phyloP scores from a whole-genome alignment of 2,113 vertebrate genomes.

The Scophthalmus maximus region DNA sequence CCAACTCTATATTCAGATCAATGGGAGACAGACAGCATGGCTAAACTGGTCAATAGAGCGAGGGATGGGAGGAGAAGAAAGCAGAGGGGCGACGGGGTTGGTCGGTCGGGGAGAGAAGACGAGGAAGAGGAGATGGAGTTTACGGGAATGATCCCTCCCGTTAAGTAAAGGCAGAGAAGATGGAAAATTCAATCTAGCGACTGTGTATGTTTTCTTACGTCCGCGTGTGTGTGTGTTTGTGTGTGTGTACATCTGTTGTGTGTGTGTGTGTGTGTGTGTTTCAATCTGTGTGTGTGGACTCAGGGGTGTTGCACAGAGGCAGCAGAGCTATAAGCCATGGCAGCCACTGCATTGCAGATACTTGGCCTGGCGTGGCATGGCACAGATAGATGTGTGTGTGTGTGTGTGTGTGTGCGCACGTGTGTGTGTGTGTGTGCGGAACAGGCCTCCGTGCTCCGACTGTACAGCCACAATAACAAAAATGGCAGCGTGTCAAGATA shows the following conservation, averaged over 20 bases:
- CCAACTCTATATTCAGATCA: constrained; percentile 43
- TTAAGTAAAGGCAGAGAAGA: constrained; percentile 10
- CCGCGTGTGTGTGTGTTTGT: neutral
- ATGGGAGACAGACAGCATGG: constrained; percentile 40
- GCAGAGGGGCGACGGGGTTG: neutral
- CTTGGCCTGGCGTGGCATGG: constrained; percentile 41
- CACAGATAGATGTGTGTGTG: constrained; percentile 45
- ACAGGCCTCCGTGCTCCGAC: constrained; percentile 24
- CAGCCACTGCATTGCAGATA: constrained; percentile 76
- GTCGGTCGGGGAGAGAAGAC: constrained; percentile 13
- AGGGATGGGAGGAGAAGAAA: constrained; percentile 26
- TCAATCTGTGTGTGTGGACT: constrained; percentile 27
- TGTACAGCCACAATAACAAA: constrained; percentile 39
- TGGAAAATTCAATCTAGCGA: neutral
- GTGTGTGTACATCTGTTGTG: constrained; percentile 4
- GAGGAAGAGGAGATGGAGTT: constrained; percentile 33
- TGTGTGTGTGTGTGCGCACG: too few relatives aligned
- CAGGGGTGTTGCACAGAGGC: constrained; percentile 38
- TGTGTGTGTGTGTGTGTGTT: constrained; percentile 1
- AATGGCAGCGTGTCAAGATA: constrained; percentile 52
- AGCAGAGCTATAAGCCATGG: constrained; percentile 45
- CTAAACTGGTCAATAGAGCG: constrained; percentile 41
- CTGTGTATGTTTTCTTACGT: neutral
- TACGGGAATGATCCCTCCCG: constrained; percentile 1
- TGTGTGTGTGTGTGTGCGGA: neutral